phyloP scores from a whole-genome alignment of 2,888 invertebrate species.

The Steinernema hermaphroditum region DNA sequence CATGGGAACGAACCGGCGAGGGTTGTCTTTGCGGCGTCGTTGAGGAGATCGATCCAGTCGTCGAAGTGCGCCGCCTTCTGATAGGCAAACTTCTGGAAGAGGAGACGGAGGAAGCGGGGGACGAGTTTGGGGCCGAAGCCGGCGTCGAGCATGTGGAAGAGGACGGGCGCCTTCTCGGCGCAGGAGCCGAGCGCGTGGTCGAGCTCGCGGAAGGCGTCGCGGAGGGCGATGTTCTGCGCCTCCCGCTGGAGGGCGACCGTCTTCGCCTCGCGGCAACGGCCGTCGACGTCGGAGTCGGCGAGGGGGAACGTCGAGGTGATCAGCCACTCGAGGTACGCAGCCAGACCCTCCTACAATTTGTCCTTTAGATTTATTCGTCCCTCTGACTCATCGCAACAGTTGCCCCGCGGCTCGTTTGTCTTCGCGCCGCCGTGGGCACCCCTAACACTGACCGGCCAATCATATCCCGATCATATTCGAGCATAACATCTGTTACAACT shows the following conservation, averaged over 20 bases:
- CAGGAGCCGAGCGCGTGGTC: background rate
- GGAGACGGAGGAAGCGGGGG: background rate
- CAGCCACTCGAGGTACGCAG: slow-evolving; percentile 12
- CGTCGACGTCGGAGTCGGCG: slow-evolving; percentile 3
- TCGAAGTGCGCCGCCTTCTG: background rate
- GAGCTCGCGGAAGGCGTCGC: slow-evolving; percentile 12
- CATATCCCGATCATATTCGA: slow-evolving; percentile 18
- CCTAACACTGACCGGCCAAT: slow-evolving; percentile 13
- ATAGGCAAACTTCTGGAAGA: slow-evolving; percentile 15
- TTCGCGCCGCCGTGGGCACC: background rate
- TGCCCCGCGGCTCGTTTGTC: slow-evolving; percentile 2
- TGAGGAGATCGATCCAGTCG: slow-evolving; percentile 1
- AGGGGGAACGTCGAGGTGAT: slow-evolving; percentile 2
- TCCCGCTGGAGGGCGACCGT: background rate
- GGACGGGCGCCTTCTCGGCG: slow-evolving; percentile 25
- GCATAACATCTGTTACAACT: slow-evolving; percentile 9
- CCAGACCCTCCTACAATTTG: slow-evolving; percentile 21
- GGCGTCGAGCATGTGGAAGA: slow-evolving; percentile 24
- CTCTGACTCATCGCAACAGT: slow-evolving; percentile 11
- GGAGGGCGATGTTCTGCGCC: background rate
- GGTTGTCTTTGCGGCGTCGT: background rate
- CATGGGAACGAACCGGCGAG: background rate
- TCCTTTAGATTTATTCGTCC: no score
- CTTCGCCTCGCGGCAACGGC: background rate
- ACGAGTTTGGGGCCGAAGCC: slow-evolving; percentile 3